These are phyloP conservation scores for Lacerta viridis DNA, from an alignment of 2,797 vertebrate genomes.

Conservation along the genomic window DNA sequence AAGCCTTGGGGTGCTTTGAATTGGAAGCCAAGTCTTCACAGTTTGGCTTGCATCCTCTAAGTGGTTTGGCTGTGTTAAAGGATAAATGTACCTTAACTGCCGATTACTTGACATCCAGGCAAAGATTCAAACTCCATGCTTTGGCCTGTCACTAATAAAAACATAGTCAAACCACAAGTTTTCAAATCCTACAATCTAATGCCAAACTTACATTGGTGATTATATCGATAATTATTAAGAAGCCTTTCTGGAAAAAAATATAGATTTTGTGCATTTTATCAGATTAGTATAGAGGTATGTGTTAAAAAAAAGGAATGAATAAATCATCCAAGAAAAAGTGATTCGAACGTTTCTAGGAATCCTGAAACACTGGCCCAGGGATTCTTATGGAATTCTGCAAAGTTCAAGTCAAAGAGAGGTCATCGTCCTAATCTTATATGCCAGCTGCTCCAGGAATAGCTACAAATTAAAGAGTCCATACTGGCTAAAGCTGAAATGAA, in stretches of 20 bases:
- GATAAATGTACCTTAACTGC: background rate
- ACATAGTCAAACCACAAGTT: background rate
- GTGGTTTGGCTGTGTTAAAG: conserved; percentile 23
- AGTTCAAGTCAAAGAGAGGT: background rate
- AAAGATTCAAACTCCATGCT: background rate
- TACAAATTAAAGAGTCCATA: too few relatives aligned
- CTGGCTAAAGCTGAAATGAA: background rate
- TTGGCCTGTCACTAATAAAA: background rate
- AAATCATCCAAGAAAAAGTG: background rate
- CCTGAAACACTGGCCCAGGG: background rate
- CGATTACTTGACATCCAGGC: conserved; percentile 15
- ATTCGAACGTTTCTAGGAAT: background rate
- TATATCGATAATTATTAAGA: background rate
- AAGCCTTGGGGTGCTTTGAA: conserved; percentile 7
- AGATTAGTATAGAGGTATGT: background rate
- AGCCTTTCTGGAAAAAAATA: conserved; percentile 10
- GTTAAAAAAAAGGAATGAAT: background rate
- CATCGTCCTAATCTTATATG: background rate
- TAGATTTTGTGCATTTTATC: background rate
- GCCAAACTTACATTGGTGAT: background rate
- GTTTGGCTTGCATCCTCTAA: background rate
- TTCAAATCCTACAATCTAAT: background rate
- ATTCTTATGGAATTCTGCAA: background rate
- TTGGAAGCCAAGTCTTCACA: background rate
- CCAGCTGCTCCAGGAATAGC: background rate